Base-by-base conservation (phyloP, 2,113 vertebrate species). In the Mesocricetus auratus region DNA sequence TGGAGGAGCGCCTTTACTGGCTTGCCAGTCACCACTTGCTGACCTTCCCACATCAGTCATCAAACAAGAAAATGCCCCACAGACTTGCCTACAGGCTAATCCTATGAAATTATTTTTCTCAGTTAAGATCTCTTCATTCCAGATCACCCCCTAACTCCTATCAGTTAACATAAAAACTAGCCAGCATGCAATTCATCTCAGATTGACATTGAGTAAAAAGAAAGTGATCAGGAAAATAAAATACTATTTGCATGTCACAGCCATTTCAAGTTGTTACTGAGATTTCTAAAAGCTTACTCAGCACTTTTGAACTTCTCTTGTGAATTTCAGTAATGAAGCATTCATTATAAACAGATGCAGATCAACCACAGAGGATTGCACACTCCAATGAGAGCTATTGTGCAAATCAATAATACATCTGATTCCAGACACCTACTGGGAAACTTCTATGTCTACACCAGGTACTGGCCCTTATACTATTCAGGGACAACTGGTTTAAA, bases 201-300 rank as follows among this genome's bases (percentile, higher is more conserved):
- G 60, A 56, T 45, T 60, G 50, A 36, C 39, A 53, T 50, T 86
- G 92, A 94, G 86, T 47, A 56, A 33, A 71, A 87, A 93, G 7
- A 71, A 56, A 81, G 62, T 93, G 69, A 75, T 60, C 33, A 9
- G 56, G 42, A 31, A 87, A 96, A 87, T 10, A 22, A 90, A 93
- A 89, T 12, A 50, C 15, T 17, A 26, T 71, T 47, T 83, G 56
- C 33, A 39, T 39, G 50, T 47, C 58, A 71, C 7, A 36, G 79
- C 47, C 83, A 89, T 82, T 96, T 89, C 79, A 60, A 86, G 91
- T 53, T 39, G 33, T 60, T 50, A n/a, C 66, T 39, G 66, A 89
- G 81, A 24, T 74, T 64, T 58, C 31, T 58, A 42, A 86, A 64
- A 69, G 53, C 66, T 82, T 42, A 21, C 47, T 86, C 58, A 66